These are phyloP conservation scores for Plutomurus gul DNA, from an alignment of 1,140 invertebrate genomes.

Conservation along the genomic window DNA sequence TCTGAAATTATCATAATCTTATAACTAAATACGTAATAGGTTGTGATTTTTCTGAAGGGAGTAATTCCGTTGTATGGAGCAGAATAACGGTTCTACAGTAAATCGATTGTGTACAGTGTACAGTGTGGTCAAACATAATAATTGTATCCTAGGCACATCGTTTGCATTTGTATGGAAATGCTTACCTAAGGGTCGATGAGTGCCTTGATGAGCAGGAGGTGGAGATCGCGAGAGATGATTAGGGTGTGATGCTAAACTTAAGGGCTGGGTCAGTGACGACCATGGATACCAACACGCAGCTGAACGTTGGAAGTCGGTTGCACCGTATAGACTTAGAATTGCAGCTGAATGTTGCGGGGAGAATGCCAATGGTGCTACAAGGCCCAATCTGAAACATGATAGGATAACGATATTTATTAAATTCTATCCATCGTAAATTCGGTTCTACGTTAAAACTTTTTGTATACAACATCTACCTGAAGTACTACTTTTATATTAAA, in stretches of 20 bases:
- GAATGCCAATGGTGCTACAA: conserved; percentile 52
- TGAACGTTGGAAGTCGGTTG: conserved; percentile 52
- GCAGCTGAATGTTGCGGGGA: conserved; percentile 53
- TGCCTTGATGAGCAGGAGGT: conserved; percentile 53
- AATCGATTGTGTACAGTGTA: too few relatives aligned
- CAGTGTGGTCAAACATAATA: too few relatives aligned
- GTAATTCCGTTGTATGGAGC: too few relatives aligned
- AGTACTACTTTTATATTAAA: too few relatives aligned
- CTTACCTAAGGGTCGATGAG: conserved; percentile 50
- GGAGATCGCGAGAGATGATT: conserved; percentile 49
- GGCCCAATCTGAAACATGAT: conserved; percentile 44
- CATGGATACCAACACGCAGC: conserved; percentile 54
- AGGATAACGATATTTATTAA: background rate
- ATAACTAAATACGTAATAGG: too few relatives aligned
- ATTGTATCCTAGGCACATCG: too few relatives aligned
- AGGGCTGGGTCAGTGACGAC: conserved; percentile 48
- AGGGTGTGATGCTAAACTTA: conserved; percentile 38
- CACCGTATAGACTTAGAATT: conserved; percentile 53
- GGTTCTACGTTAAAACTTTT: background rate
- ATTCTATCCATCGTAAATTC: too few relatives aligned
- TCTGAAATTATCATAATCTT: too few relatives aligned
- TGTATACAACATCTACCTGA: too few relatives aligned
- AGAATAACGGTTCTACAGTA: too few relatives aligned
- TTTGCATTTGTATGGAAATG: background rate
- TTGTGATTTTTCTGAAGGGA: too few relatives aligned